Percentiles rank a stretch among this genome's conserved stretches.
Conservation (phyloP, 2,888 invertebrate species). For the Trachelus stipa region DNA sequence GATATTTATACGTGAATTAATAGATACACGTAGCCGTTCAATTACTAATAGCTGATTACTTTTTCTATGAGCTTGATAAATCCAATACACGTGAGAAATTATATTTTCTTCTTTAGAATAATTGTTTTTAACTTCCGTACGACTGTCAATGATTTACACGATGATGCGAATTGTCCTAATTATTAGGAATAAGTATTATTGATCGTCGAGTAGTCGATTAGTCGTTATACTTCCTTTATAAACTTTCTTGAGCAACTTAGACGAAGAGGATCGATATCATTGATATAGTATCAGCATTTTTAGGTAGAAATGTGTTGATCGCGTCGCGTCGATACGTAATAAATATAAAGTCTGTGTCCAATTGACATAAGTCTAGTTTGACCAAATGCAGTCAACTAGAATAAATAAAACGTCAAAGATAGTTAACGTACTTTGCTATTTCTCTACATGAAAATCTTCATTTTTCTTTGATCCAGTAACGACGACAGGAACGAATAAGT, state of each 20-base stretch:
- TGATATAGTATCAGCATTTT: not conserved
- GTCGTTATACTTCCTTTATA: not conserved
- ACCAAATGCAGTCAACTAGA: not conserved
- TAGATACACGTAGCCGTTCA: not conserved
- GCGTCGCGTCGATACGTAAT: not conserved
- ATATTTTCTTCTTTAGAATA: not conserved
- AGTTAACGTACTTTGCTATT: not conserved
- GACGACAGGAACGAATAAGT: not conserved
- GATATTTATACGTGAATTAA: not conserved
- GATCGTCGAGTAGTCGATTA: not conserved
- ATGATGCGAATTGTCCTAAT: not conserved
- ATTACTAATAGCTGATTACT: not conserved
- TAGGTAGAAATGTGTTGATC: not conserved
- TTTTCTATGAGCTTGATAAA: not conserved
- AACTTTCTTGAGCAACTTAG: not conserved
- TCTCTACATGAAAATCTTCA: not conserved
- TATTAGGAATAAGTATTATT: too few relatives aligned
- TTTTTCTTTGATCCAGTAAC: not conserved
- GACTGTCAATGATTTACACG: not conserved
- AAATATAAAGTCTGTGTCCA: too few relatives aligned
- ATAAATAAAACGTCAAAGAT: not conserved
- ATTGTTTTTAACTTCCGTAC: not conserved
- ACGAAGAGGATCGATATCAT: not conserved
- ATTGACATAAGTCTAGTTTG: too few relatives aligned
- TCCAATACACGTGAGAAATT: not conserved